Evolutionary conservation across 2,888 invertebrate genomes (phyloP).

Genomic region (Strigamia maritima): DNA sequence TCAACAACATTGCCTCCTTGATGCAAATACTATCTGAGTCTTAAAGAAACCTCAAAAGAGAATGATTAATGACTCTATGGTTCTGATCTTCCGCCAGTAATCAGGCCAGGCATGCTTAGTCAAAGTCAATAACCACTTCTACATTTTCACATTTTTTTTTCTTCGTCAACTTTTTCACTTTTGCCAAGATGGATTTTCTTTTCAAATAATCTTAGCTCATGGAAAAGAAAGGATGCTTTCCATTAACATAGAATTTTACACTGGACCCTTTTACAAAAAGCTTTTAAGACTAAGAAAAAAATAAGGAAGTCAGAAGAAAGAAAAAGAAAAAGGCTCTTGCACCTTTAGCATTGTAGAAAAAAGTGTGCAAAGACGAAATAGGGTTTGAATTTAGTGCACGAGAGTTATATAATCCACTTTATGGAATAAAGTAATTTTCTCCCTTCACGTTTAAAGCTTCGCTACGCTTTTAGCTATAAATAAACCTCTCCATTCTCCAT

Average conservation of each 20-base stretch:
- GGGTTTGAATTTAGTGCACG: background rate
- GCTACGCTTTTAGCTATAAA: background rate
- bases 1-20: constrained; percentile 19
- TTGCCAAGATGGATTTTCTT: constrained; percentile 16
- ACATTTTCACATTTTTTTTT: background rate
- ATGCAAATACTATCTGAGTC: constrained; percentile 19
- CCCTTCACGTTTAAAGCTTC: background rate
- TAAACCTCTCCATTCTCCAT: background rate
- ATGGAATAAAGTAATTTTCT: background rate
- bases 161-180: background rate
- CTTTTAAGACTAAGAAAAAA: background rate
- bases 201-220: background rate
- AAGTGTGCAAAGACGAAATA: background rate
- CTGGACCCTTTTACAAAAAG: constrained; percentile 2
- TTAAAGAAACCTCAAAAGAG: background rate
- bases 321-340: background rate
- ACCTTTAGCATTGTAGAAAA: background rate
- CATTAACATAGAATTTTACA: constrained; percentile 7
- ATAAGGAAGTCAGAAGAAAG: background rate
- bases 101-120: constrained; percentile 1
- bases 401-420: background rate
- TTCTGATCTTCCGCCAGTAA: background rate
- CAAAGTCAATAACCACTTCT: constrained; percentile 1
- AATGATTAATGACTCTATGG: constrained; percentile 1
- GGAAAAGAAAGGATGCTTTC: background rate